phyloP scores from a whole-genome alignment of 1,140 invertebrate genomes.

The Bilobella aurantiaca region DNA sequence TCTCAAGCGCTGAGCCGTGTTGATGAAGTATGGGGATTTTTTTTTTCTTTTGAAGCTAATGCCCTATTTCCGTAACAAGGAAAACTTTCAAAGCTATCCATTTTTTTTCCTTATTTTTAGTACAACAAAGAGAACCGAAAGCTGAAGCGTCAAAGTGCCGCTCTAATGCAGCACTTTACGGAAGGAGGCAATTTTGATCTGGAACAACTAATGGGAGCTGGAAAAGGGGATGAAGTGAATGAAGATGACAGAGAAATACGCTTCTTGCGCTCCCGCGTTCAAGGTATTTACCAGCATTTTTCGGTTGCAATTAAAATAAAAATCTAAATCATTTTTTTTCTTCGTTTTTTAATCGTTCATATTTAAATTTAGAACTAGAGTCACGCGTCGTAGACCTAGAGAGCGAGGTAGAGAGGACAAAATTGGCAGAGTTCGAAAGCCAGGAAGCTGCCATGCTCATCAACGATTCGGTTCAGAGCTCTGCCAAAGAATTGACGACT shows the following conservation, averaged over 20 bases:
- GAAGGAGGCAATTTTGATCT: slow-evolving; percentile 13
- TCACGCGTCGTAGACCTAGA: slow-evolving; percentile 24
- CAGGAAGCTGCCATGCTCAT: slow-evolving; percentile 32
- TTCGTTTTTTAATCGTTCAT: no score
- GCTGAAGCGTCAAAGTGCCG: slow-evolving; percentile 27
- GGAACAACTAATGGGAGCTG: slow-evolving; percentile 12
- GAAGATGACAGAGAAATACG: slow-evolving; percentile 32
- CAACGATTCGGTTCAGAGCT: slow-evolving; percentile 25
- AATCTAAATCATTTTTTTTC: slow-evolving; percentile 7
- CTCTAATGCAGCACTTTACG: slow-evolving; percentile 31
- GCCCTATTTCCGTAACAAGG: neutral
- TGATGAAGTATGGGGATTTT: slow-evolving; percentile 29
- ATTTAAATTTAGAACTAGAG: slow-evolving; percentile 33
- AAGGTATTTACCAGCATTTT: slow-evolving; percentile 23
- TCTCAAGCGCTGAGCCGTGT: slow-evolving; percentile 30
- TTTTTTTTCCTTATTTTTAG: slow-evolving; percentile 21
- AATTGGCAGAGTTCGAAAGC: slow-evolving; percentile 32
- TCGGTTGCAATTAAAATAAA: neutral
- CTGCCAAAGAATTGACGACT: slow-evolving; percentile 16
- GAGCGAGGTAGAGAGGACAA: slow-evolving; percentile 27
- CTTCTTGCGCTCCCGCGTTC: slow-evolving; percentile 26
- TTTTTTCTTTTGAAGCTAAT: neutral
- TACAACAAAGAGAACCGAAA: slow-evolving; percentile 34
- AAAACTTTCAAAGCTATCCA: no score
- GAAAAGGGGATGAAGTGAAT: slow-evolving; percentile 4